Evolutionary conservation across 2,888 invertebrate species (phyloP), one percentile per base, ranked within the genome.

Genomic region (Antitype chi): DNA sequence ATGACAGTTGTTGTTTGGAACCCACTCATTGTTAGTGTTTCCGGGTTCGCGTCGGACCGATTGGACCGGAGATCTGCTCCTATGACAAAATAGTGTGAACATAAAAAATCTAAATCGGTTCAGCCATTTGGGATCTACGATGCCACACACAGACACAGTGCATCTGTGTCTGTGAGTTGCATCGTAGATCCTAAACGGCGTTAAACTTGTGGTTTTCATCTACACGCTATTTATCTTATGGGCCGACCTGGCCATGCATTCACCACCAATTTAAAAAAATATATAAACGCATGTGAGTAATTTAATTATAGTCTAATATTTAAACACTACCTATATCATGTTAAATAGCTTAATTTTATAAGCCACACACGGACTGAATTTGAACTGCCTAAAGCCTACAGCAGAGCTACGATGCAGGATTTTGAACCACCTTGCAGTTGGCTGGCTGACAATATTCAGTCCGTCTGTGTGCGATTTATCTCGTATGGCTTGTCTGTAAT

Each of bases 1-100:
- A 2, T 3, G 55, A 20, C 57, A 57, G 63, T 47, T 69, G 68
- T 64, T 76, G 1, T 62, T 70, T 25, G 55, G 74, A 82, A 74
- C 69, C 60, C 74, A 4, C 3, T 57, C 2, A 43, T 64, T 78
- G 69, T 82, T 82, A 5, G 0, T 64, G 23, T 74, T 82, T 82
- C 20, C 5, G 59, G 74, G 71, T 74, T 82, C 52, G n/a, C n/a
- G 52, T 2, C 0, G n/a, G 60, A 38, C 20, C 23, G 20, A 32
- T 59, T 23, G 5, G 47, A 63, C 57, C 53, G 62, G 57, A 72
- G 74, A 75, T 70, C 57, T 66, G 32, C 62, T 59, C 17, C 2
- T n/a, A 38, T 0, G 53, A 28, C 15, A 57, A 38, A 28, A 55
- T 55, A 15, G 63, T 72, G 20, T 62, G 43, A 47, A 47, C 9